These are phyloP conservation scores for Sanderia malayensis DNA, from an alignment of 30 jellyfish, hydroid and myxozoan species.

Conservation along the genomic window DNA sequence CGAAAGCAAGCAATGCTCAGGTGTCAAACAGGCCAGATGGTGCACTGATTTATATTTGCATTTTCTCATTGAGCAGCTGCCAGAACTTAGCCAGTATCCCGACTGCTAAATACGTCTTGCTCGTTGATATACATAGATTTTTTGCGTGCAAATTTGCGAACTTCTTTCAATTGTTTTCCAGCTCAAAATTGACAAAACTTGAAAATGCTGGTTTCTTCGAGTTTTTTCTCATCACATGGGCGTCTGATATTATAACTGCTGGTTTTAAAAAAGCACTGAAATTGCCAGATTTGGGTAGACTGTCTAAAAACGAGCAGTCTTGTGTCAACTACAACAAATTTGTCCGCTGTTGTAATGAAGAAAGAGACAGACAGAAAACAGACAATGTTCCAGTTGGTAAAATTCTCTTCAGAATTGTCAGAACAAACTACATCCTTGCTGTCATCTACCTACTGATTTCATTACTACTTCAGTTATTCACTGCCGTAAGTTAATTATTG, in stretches of 20 bases:
- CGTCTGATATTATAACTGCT: conserved; percentile 20
- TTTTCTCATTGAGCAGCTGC: neutral
- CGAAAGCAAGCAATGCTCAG: no score
- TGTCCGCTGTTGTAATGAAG: conserved; percentile 24
- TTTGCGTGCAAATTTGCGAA: no score
- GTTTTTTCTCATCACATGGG: conserved; percentile 40
- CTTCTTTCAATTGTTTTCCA: neutral
- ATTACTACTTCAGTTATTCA: conserved; percentile 22
- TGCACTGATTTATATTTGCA: neutral
- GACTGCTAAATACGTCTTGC: no score
- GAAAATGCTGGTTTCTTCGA: conserved; percentile 72
- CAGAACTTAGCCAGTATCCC: neutral
- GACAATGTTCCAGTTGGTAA: conserved; percentile 32
- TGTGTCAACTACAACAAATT: conserved; percentile 14
- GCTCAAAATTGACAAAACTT: conserved; percentile 26
- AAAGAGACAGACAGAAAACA: conserved; percentile 4
- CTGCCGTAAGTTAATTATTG: conserved; percentile 38
- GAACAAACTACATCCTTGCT: conserved; percentile 31
- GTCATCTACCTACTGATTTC: conserved; percentile 16
- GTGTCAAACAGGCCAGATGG: no score
- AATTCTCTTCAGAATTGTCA: conserved; percentile 33
- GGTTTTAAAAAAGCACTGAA: conserved; percentile 51
- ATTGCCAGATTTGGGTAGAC: no score
- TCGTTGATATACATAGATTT: no score
- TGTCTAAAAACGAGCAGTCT: no score